Conservation (phyloP, 2,797 vertebrate species). For the Schizopygopsis malacanthus region DNA sequence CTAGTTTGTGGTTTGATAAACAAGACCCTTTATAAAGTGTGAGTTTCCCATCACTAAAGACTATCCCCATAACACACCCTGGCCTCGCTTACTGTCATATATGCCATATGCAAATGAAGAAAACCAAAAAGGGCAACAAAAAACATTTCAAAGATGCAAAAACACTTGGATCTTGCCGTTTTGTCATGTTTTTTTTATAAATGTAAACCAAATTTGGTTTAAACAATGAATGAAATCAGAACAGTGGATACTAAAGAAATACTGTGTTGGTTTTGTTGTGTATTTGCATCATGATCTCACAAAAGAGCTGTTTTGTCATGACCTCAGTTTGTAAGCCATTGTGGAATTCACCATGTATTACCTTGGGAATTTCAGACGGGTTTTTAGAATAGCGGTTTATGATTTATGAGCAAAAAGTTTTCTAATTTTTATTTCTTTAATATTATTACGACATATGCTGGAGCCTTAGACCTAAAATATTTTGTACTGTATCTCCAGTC, state of each 20-base stretch:
- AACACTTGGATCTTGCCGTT: background rate
- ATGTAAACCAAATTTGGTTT: too few species aligned
- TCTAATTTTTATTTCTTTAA: background rate
- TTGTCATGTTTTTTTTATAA: background rate
- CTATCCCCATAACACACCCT: background rate
- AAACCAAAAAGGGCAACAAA: too few species aligned
- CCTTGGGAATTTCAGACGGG: background rate
- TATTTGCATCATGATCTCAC: background rate
- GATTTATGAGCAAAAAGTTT: background rate
- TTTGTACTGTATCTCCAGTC: background rate
- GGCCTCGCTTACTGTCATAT: background rate
- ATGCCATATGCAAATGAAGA: too few species aligned
- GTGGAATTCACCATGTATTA: background rate
- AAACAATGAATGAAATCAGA: background rate
- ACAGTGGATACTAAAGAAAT: background rate
- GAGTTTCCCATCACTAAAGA: background rate
- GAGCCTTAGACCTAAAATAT: background rate
- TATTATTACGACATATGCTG: background rate
- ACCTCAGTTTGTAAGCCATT: background rate
- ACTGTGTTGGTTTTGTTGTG: background rate
- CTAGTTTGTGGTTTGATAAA: constrained; percentile 34
- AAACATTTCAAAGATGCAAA: background rate
- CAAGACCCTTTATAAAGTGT: constrained; percentile 27
- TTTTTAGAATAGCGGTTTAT: background rate
- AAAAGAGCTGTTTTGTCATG: background rate